Conservation (phyloP, 1,140 invertebrate species). For the Plectrocnemia conspersa region DNA sequence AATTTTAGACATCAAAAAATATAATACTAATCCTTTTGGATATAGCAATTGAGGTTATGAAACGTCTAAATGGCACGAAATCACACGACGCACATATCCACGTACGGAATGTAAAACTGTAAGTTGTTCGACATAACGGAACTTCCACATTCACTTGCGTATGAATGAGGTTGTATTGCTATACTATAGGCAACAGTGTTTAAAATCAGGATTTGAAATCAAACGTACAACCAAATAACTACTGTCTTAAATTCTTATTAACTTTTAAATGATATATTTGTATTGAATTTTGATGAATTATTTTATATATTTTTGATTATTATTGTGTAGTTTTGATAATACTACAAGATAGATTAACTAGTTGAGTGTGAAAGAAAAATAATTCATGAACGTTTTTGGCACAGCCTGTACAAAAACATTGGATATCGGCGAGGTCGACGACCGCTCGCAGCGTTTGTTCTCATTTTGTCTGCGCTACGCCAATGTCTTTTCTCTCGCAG, state of each 20-base stretch:
- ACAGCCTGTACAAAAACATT: conserved; percentile 20
- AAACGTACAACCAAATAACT: no score
- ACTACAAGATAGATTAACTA: no score
- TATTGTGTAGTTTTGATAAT: no score
- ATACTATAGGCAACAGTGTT: no score
- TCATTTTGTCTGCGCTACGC: conserved; percentile 18
- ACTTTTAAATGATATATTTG: no score
- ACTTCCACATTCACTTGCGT: neutral
- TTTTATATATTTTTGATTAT: no score
- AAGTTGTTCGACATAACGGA: conserved; percentile 7
- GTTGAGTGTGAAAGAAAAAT: no score
- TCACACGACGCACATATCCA: conserved; percentile 51
- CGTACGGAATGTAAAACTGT: conserved; percentile 33
- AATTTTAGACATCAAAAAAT: neutral
- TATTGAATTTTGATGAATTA: no score
- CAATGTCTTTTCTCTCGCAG: neutral
- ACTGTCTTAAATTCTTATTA: no score
- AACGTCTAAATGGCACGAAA: conserved; percentile 39
- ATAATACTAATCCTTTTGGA: neutral
- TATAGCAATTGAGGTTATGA: neutral
- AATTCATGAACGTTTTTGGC: neutral
- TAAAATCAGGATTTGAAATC: no score
- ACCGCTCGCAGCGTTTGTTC: conserved; percentile 19
- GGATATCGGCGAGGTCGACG: conserved; percentile 20
- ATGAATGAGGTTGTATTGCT: no score